Conservation (phyloP, 2,888 invertebrate species). For the Loripinus fragilis region DNA sequence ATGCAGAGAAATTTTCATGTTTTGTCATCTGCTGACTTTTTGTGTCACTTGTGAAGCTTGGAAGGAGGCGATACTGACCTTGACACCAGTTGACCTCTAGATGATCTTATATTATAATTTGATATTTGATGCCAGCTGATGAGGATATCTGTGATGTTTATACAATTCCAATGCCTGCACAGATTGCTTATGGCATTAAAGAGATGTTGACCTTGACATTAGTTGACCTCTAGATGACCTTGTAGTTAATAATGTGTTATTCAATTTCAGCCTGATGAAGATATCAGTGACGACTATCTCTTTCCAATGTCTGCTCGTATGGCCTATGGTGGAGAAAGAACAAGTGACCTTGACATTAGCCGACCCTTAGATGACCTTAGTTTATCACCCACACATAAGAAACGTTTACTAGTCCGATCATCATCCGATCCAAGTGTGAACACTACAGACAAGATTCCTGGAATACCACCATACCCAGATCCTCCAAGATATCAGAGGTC, state of each 20-base stretch:
- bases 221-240: conserved; percentile 3
- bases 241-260: not conserved
- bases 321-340: conserved; percentile 97
- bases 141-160: conserved; percentile 99
- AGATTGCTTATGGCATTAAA: conserved; percentile 94
- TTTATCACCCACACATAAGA: conserved; percentile 70
- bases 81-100: conserved; percentile 1
- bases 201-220: too few relatives aligned
- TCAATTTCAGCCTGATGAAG: conserved; percentile 93
- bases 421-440: conserved; percentile 98
- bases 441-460: conserved; percentile 90
- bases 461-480: conserved; percentile 82
- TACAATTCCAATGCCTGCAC: conserved; percentile 98
- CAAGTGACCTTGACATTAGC: conserved; percentile 92
- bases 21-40: too few relatives aligned
- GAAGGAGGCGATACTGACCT: too few relatives aligned
- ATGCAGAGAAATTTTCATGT: too few relatives aligned
- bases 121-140: conserved; percentile 88
- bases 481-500: conserved; percentile 90
- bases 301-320: conserved; percentile 97
- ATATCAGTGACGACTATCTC: conserved; percentile 98
- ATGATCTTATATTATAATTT: not conserved
- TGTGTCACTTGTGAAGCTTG: too few relatives aligned
- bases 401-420: conserved; percentile 87
- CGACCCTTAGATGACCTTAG: conserved; percentile 78